These are phyloP conservation scores for Theocolax elegans DNA, from an alignment of 1,140 invertebrate species.

Conservation along the genomic window DNA sequence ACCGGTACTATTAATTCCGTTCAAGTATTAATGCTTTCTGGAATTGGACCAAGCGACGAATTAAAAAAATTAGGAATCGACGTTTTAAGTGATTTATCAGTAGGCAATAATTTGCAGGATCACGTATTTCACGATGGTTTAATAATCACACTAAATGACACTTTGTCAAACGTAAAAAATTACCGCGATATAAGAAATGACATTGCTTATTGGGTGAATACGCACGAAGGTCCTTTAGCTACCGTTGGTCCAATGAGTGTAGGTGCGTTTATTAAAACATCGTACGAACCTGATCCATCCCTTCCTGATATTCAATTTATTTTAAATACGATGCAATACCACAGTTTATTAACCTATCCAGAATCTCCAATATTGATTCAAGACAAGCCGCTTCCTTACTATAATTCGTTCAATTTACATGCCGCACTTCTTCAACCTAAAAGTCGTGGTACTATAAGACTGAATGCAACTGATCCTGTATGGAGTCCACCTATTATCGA, in stretches of 20 bases:
- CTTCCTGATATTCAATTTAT: background rate
- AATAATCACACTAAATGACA: background rate
- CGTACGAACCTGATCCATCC: background rate
- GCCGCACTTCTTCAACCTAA: background rate
- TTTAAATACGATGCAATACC: background rate
- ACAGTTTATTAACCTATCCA: background rate
- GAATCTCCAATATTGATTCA: background rate
- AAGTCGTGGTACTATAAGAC: background rate
- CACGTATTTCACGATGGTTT: slow-evolving; percentile 53
- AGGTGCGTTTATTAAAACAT: background rate
- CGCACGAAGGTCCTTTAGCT: background rate
- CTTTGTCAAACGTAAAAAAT: background rate
- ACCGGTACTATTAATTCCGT: background rate
- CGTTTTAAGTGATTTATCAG: slow-evolving; percentile 67
- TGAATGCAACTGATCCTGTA: slow-evolving; percentile 5
- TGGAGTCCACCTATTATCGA: slow-evolving; percentile 1
- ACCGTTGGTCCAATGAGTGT: background rate
- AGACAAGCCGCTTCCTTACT: background rate
- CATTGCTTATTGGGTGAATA: background rate
- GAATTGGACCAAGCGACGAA: background rate
- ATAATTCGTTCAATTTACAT: background rate
- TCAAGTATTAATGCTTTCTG: background rate
- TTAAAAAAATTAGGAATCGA: slow-evolving; percentile 62
- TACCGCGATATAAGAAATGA: background rate
- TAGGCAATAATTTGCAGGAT: slow-evolving; percentile 68